These are phyloP conservation scores for Drosophila nannoptera DNA, from an alignment of 1,140 invertebrate genomes.

Conservation along the genomic window DNA sequence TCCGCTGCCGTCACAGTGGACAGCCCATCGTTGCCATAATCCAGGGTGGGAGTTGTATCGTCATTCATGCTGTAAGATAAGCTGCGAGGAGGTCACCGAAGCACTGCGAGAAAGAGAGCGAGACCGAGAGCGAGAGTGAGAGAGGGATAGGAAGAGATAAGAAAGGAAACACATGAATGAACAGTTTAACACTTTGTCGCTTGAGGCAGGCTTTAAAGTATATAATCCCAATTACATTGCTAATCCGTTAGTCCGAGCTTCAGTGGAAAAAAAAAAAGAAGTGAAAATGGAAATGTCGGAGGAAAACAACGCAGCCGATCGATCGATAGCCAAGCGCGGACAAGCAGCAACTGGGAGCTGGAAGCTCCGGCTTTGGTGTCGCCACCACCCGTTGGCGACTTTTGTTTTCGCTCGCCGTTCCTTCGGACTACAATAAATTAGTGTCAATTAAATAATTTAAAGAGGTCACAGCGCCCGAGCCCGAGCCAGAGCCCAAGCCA, in stretches of 20 bases:
- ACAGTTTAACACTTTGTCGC: not conserved
- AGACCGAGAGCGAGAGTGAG: not conserved
- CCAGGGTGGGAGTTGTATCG: conserved; percentile 33
- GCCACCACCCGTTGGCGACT: not conserved
- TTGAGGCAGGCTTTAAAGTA: conserved; percentile 17
- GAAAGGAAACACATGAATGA: not conserved
- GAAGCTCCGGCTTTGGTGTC: conserved; percentile 28
- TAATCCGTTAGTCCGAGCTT: no score
- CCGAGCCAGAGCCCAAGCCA: no score
- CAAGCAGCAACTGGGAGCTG: conserved; percentile 56
- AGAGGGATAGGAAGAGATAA: not conserved
- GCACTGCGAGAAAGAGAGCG: not conserved
- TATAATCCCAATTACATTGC: no score
- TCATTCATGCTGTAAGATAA: conserved; percentile 56
- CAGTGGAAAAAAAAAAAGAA: not conserved
- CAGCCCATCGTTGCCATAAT: conserved; percentile 19
- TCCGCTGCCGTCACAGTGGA: conserved; percentile 9
- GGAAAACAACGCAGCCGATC: not conserved
- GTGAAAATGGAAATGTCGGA: not conserved
- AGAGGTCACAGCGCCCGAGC: conserved; percentile 56
- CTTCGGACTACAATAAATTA: conserved; percentile 71
- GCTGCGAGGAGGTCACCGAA: conserved; percentile 5
- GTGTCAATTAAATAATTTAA: conserved; percentile 79
- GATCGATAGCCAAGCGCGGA: conserved; percentile 42
- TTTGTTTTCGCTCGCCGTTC: conserved; percentile 33